Base-by-base conservation (phyloP, 1,140 invertebrate genomes). In the Conopomorpha cramerella region DNA sequence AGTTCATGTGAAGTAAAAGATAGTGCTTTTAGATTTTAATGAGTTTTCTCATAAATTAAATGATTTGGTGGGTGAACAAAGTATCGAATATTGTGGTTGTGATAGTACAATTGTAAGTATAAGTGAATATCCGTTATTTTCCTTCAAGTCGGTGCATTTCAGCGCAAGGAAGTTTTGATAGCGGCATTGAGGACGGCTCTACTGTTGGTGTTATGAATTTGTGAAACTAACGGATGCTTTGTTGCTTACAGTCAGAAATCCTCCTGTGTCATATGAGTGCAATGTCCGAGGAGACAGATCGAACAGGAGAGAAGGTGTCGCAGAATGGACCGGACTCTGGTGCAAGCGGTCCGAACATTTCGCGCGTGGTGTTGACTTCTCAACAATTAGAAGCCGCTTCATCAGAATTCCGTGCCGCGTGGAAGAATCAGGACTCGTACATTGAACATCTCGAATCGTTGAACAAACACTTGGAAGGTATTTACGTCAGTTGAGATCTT, bases 381-480 rank as follows among this genome's bases (percentile, higher is more conserved):
- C 61, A 63, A 23, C 72, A 77, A 45, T 46, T 76, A 41, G 74
- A 78, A 41, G 56, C 60, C 36, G 59, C 61, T 39, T 60, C 61
- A 41, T 60, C 57, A 42, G 72, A 66, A 27, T 65, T 78, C 32
- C 72, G 71, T 36, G 45, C 63, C 61, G 58, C 74, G 47, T 78
- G 74, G 74, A 65, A 49, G 58, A 61, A 55, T 52, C 74, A 78
- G 67, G 72, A 77, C 62, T 70, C 55, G 48, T 78, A 78, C 63
- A 76, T 78, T 61, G 74, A 77, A 46, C 70, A 76, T 43, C 65
- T 78, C 46, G 74, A 78, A 68, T 55, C 67, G 27, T 71, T 73
- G 68, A 78, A 73, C 65, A 77, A 72, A 67, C 67, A 71, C 57
- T 59, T 78, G 60, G 74, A 78, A 78, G 74, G 74, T 78, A 78